Conservation (phyloP, 1,140 invertebrate species). For the Macrocentrus cingulum region DNA sequence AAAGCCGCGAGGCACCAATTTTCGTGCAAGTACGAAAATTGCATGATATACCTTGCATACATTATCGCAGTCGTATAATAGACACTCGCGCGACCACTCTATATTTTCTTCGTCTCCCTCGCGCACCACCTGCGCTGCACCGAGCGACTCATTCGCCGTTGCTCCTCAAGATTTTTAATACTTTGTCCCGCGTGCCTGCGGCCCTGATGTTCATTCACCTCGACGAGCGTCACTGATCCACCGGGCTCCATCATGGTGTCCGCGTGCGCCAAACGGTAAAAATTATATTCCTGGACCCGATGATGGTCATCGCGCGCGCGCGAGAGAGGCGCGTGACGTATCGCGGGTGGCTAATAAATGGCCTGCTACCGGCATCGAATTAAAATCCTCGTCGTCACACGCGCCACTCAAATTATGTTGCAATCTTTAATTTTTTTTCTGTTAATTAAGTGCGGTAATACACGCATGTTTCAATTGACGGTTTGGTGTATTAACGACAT, state of each 20-base stretch:
- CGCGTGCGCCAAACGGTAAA: background rate
- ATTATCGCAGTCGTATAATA: slow-evolving; percentile 26
- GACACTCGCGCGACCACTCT: slow-evolving; percentile 19
- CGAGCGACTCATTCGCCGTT: no score
- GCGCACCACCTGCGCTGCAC: slow-evolving; percentile 6
- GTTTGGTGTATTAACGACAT: no score
- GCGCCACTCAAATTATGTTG: no score
- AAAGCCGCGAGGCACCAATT: slow-evolving; percentile 30
- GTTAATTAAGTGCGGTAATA: no score
- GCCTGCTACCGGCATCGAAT: slow-evolving; percentile 31
- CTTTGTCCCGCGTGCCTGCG: no score
- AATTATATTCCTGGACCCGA: background rate
- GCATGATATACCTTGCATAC: slow-evolving; percentile 30
- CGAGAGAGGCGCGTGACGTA: slow-evolving; percentile 26
- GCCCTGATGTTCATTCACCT: no score
- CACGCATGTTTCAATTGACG: no score
- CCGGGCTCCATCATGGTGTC: background rate
- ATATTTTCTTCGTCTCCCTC: slow-evolving; percentile 7
- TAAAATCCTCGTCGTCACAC: slow-evolving; percentile 24
- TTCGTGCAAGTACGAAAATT: slow-evolving; percentile 36
- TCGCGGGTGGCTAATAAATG: slow-evolving; percentile 33
- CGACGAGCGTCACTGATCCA: no score
- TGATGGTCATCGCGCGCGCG: background rate
- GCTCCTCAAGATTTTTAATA: no score
- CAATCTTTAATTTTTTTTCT: no score